Conservation (phyloP, 1,140 invertebrate species). For the Oscheius sp. region DNA sequence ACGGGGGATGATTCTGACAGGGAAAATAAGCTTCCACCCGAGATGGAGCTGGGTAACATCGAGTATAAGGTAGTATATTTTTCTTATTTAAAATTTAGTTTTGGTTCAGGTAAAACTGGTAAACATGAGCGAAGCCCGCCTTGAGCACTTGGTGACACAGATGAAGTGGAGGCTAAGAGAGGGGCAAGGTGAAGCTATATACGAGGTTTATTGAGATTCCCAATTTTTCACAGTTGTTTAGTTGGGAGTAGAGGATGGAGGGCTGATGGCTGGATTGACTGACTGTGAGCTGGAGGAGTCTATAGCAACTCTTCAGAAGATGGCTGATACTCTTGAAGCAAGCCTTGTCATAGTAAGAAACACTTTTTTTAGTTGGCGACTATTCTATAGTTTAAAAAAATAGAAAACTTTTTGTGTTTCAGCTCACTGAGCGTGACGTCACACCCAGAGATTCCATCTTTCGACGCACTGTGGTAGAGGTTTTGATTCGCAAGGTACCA, state of each 20-base stretch:
- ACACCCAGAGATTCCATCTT: conserved; percentile 68
- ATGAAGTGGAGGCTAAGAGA: conserved; percentile 67
- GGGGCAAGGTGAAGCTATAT: conserved; percentile 81
- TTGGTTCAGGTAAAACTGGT: conserved; percentile 62
- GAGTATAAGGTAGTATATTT: conserved; percentile 49
- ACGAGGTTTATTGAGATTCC: conserved; percentile 69
- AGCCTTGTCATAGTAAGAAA: conserved; percentile 62
- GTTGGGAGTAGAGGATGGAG: conserved; percentile 87
- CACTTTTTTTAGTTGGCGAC: neutral
- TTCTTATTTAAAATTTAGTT: neutral
- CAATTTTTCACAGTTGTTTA: neutral
- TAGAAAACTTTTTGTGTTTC: no score
- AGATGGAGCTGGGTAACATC: conserved; percentile 52
- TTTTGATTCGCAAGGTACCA: conserved; percentile 84
- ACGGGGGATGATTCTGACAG: conserved; percentile 15
- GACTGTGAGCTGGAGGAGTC: conserved; percentile 78
- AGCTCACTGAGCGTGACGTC: conserved; percentile 46
- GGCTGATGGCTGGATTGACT: conserved; percentile 74
- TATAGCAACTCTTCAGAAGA: conserved; percentile 75
- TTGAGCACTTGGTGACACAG: conserved; percentile 66
- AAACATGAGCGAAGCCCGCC: conserved; percentile 62
- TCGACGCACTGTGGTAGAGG: conserved; percentile 62
- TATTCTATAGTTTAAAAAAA: no score
- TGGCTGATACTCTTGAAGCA: conserved; percentile 80
- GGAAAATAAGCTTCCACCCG: conserved; percentile 45